Percentiles rank a stretch among this genome's conserved stretches.
Evolutionary conservation across 1,140 invertebrate species (phyloP).

Genomic region (Myzus persicae): DNA sequence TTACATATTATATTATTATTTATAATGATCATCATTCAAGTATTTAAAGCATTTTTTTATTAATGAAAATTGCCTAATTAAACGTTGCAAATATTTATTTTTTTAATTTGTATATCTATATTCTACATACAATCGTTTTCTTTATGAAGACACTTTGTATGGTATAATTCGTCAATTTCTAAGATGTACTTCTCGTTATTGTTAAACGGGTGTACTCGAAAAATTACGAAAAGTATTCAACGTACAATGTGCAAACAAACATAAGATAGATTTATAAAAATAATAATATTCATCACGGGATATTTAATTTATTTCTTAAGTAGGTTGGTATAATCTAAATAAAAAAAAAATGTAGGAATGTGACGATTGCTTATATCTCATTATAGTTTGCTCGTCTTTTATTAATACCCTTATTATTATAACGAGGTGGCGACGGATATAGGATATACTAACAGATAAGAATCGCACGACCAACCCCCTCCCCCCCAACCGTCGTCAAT

Average conservation of each 20-base stretch:
- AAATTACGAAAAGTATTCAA: neutral
- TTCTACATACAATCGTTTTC: neutral
- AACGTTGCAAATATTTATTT: neutral
- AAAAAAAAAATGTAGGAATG: neutral
- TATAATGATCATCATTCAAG: neutral
- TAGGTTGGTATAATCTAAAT: neutral
- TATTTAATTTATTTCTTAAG: neutral
- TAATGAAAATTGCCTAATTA: neutral
- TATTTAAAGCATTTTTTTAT: neutral
- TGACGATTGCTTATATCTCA: neutral
- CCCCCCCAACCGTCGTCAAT: neutral
- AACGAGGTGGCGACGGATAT: neutral
- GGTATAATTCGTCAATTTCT: neutral
- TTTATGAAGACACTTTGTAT: neutral
- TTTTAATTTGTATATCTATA: neutral
- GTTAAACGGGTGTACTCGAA: neutral
- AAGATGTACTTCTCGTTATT: neutral
- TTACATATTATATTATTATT: neutral
- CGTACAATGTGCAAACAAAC: neutral
- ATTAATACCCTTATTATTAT: neutral
- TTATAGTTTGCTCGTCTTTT: neutral
- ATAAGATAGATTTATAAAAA: neutral
- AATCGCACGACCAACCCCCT: constrained; percentile 21
- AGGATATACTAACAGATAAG: constrained; percentile 37
- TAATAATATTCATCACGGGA: neutral